A percentile compares a stretch with the other conserved stretches of the same genome.
Conservation (phyloP, 2,113 vertebrate genomes). For the Petrocephalus microphthalmus region DNA sequence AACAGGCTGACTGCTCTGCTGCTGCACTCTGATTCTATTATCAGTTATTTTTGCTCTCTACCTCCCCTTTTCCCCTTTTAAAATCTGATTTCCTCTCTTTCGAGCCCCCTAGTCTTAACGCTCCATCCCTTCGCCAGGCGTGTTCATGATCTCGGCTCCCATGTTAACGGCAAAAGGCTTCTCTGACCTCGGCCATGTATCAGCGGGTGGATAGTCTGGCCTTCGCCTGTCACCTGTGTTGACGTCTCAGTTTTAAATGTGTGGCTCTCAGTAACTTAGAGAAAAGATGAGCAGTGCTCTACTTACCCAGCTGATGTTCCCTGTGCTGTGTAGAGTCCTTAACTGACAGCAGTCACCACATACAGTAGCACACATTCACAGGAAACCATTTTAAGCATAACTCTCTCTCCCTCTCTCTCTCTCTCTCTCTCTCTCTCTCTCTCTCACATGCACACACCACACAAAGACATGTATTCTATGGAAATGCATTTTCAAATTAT, state of each 20-base stretch:
- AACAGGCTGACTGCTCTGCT: not conserved
- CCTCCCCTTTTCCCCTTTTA: not conserved
- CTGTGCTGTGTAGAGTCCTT: slow-evolving; percentile 34
- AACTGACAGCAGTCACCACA: slow-evolving; percentile 49
- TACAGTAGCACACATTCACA: slow-evolving; percentile 26
- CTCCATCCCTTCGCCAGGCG: not conserved
- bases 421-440: slow-evolving; percentile 38
- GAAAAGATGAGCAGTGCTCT: not conserved
- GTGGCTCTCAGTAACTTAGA: not conserved
- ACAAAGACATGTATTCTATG: not conserved
- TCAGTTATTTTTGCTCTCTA: not conserved
- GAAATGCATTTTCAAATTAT: not conserved
- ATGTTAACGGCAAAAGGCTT: not conserved
- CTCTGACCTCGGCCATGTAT: not conserved
- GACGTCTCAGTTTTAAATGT: not conserved
- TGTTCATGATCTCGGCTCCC: not conserved
- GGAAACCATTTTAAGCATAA: slow-evolving; percentile 20
- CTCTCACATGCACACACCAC: not conserved
- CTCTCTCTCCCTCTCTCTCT: slow-evolving; percentile 29
- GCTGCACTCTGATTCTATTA: not conserved
- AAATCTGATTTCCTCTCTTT: not conserved
- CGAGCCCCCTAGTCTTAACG: not conserved
- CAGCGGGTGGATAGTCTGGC: not conserved
- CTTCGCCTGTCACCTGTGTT: not conserved
- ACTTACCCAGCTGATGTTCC: slow-evolving; percentile 37